Base-by-base conservation (phyloP, 2,797 vertebrate species). In the Peromyscus eremicus region DNA sequence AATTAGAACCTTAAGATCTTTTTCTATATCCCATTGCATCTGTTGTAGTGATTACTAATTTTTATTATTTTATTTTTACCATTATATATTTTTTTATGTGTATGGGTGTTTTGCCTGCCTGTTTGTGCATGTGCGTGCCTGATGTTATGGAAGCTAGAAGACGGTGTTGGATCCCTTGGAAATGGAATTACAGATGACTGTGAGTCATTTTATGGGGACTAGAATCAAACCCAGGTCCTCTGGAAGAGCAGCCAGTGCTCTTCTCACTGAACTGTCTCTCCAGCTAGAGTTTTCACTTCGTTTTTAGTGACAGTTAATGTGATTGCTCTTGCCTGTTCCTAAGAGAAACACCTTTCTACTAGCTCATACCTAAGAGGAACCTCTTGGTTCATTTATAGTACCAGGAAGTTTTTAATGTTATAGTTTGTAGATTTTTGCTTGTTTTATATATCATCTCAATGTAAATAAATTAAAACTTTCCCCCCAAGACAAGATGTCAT, bases 401-500 rank as follows among this genome's bases (percentile, higher is more conserved):
- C 6, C 23, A 10, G 64, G 4, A 46, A 27, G 43, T 68, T 93
- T 85, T 92, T 46, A 1, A 71, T 64, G 11, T 62, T 82, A 73
- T 73, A 43, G 83, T 95, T 95, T 95, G 75, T 96, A 87, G 83
- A 81, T 79, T 89, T 85, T 85, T 96, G 4, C 34, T 92, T 95
- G 55, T 89, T 94, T 11, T 77, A 60, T 6, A 0, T 77, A 43
- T 66, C n/a, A 86, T 32, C 21, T 95, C 70, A 88, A 3, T 70
- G 9, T 84, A 83, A 83, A 85, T 89, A 94, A 93, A 62, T 97
- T 96, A 71, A 37, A 29, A 71, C n/a, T 29, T 73, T 29, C 7
- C 46, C 32, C 11, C 32, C 64, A 68, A 49, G 64, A 46, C 40
- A 66, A 84, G 40, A 21, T 49, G 70, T 86, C 46, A 86, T 43